Percentiles rank a stretch among this genome's conserved stretches.
Evolutionary conservation across 2,888 invertebrate species (phyloP).

Genomic region (Arctia plantaginis): DNA sequence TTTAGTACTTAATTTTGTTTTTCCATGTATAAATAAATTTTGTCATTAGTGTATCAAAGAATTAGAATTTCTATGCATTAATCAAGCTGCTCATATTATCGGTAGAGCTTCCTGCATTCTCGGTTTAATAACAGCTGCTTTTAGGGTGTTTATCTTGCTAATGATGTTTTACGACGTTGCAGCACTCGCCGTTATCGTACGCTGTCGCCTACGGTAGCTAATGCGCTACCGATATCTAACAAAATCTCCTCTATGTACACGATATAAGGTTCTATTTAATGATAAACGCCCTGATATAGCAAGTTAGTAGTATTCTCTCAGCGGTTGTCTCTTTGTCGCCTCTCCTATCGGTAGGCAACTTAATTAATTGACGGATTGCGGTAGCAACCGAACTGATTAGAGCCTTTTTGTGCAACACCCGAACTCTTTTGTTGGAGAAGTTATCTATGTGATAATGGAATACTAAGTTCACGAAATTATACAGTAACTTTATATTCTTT

Average conservation of each 20-base stretch:
- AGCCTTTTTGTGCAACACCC: conserved; percentile 73
- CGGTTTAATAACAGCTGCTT: conserved; percentile 72
- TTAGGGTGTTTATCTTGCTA: conserved; percentile 83
- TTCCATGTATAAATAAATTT: conserved; percentile 21
- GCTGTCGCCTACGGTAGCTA: conserved; percentile 81
- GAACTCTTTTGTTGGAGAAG: conserved; percentile 71
- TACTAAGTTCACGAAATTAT: conserved; percentile 36
- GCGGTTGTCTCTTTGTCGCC: conserved; percentile 75
- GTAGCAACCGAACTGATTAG: conserved; percentile 71
- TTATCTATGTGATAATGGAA: conserved; percentile 64
- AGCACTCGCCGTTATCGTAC: conserved; percentile 73
- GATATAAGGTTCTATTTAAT: conserved; percentile 56
- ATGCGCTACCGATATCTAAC: conserved; percentile 51
- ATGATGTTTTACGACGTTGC: conserved; percentile 84
- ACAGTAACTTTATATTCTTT: conserved; percentile 29
- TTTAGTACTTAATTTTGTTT: background rate
- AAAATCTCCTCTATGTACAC: conserved; percentile 54
- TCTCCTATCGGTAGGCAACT: conserved; percentile 73
- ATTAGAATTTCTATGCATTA: conserved; percentile 49
- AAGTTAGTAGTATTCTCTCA: conserved; percentile 62
- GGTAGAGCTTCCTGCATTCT: conserved; percentile 69
- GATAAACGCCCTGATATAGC: conserved; percentile 20
- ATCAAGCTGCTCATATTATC: conserved; percentile 59
- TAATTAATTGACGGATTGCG: conserved; percentile 83
- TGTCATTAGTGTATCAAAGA: conserved; percentile 32